Evolutionary conservation across 2,797 vertebrate species (phyloP).

Genomic region (Bovichtus variegatus): DNA sequence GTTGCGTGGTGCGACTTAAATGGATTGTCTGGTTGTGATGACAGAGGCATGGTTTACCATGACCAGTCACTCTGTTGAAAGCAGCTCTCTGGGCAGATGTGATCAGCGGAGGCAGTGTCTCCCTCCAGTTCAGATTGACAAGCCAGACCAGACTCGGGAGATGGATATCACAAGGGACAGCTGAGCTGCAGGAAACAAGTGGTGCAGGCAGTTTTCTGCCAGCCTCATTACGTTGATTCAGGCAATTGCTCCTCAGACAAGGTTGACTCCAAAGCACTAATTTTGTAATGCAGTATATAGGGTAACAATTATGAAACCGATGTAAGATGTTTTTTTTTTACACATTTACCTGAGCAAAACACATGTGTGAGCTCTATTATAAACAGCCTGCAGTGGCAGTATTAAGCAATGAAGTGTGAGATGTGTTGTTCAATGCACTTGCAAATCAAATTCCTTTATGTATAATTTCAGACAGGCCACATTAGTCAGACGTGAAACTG

Average conservation of each 20-base stretch:
- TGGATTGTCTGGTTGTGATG: slow-evolving; percentile 69
- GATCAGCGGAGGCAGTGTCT: slow-evolving; percentile 77
- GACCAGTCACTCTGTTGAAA: slow-evolving; percentile 76
- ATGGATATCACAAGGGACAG: slow-evolving; percentile 82
- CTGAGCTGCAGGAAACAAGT: slow-evolving; percentile 77
- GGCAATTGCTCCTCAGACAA: slow-evolving; percentile 71
- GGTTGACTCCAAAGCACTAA: slow-evolving; percentile 61
- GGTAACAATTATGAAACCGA: slow-evolving; percentile 47
- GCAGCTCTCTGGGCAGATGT: slow-evolving; percentile 78
- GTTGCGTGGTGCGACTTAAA: slow-evolving; percentile 62
- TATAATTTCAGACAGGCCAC: slow-evolving; percentile 29
- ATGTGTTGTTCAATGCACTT: slow-evolving; percentile 13
- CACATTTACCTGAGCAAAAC: slow-evolving; percentile 15
- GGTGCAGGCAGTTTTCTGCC: slow-evolving; percentile 78
- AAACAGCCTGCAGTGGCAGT: slow-evolving; percentile 2
- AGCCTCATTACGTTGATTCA: slow-evolving; percentile 77
- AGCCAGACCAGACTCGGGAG: slow-evolving; percentile 75
- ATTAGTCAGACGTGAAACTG: slow-evolving; percentile 44
- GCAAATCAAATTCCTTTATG: slow-evolving; percentile 28
- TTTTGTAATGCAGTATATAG: slow-evolving; percentile 47
- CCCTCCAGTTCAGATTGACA: slow-evolving; percentile 79
- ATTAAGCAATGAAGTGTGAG: slow-evolving; percentile 3
- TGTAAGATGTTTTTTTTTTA: slow-evolving; percentile 23
- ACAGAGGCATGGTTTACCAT: slow-evolving; percentile 74
- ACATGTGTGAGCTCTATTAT: slow-evolving; percentile 9